Conservation (phyloP, 1,140 invertebrate species). For the Drosophila saltans region DNA sequence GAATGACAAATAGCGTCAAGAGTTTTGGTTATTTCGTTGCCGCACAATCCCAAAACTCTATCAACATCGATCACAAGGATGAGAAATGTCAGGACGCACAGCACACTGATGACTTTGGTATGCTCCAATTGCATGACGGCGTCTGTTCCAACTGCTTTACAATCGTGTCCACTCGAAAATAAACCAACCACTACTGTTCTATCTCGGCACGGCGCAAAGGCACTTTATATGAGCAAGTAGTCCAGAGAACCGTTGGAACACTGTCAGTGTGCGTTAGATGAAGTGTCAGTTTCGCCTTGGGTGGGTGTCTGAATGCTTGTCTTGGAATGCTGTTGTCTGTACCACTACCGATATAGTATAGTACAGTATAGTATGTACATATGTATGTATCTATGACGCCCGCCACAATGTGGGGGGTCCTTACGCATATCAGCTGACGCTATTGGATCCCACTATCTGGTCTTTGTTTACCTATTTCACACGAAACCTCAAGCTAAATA, state of each 20-base stretch:
- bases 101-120: constrained; percentile 23
- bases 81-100: constrained; percentile 33
- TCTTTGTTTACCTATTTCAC: constrained; percentile 59
- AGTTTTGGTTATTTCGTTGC: constrained; percentile 39
- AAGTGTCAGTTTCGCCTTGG: constrained; percentile 52
- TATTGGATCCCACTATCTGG: constrained; percentile 19
- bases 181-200: constrained; percentile 35
- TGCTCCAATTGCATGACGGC: constrained; percentile 16
- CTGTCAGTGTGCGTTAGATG: constrained; percentile 57
- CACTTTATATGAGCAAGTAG: constrained; percentile 51
- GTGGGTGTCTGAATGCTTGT: constrained; percentile 6
- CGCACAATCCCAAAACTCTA: constrained; percentile 39
- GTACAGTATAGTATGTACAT: too few relatives aligned
- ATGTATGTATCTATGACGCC: neutral
- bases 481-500: constrained; percentile 13
- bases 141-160: neutral
- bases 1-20: constrained; percentile 29
- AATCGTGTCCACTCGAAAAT: constrained; percentile 6
- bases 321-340: constrained; percentile 32
- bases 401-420: constrained; percentile 15
- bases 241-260: constrained; percentile 16
- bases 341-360: too few relatives aligned
- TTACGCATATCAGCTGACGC: constrained; percentile 66
- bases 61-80: constrained; percentile 25
- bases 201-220: neutral